Percentiles rank a stretch among this genome's conserved stretches.
These are phyloP conservation scores for Caenorhabditis becei DNA, from an alignment of 2,888 invertebrate species.

Conservation along the genomic window DNA sequence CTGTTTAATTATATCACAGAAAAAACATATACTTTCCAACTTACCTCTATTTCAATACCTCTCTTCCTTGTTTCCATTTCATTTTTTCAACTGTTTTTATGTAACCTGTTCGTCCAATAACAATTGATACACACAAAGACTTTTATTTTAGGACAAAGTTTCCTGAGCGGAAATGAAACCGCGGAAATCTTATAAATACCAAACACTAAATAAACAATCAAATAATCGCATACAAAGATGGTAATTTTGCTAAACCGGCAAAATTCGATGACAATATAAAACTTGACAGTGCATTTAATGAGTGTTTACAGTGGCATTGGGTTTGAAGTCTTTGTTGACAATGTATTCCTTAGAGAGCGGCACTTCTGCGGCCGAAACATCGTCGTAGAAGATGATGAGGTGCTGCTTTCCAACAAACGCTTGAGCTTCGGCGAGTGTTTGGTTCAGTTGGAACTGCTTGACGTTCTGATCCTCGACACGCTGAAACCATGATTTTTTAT, in stretches of 20 bases:
- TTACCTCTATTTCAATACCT: too few species aligned
- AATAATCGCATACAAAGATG: not conserved
- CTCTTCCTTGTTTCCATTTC: too few species aligned
- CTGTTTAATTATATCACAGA: too few species aligned
- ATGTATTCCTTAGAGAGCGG: conserved; percentile 37
- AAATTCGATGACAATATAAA: not conserved
- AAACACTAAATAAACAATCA: not conserved
- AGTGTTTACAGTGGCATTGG: not conserved
- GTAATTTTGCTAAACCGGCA: too few species aligned
- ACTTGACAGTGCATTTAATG: not conserved
- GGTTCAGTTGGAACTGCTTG: conserved; percentile 20
- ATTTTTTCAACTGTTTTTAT: too few species aligned
- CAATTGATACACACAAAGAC: too few species aligned
- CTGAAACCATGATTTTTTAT: conserved; percentile 29
- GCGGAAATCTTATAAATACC: too few species aligned
- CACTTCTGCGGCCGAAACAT: conserved; percentile 18
- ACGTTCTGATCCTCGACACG: conserved; percentile 29
- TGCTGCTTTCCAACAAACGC: conserved; percentile 51
- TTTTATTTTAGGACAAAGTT: too few species aligned
- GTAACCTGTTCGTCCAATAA: too few species aligned
- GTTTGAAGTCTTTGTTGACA: conserved; percentile 33
- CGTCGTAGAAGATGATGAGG: conserved; percentile 57
- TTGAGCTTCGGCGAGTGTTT: conserved; percentile 40
- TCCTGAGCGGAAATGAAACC: too few species aligned
- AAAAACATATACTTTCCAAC: too few species aligned